These are phyloP conservation scores for Trididemnum clinides DNA, from an alignment of 23 tunicate genomes.

Conservation along the genomic window DNA sequence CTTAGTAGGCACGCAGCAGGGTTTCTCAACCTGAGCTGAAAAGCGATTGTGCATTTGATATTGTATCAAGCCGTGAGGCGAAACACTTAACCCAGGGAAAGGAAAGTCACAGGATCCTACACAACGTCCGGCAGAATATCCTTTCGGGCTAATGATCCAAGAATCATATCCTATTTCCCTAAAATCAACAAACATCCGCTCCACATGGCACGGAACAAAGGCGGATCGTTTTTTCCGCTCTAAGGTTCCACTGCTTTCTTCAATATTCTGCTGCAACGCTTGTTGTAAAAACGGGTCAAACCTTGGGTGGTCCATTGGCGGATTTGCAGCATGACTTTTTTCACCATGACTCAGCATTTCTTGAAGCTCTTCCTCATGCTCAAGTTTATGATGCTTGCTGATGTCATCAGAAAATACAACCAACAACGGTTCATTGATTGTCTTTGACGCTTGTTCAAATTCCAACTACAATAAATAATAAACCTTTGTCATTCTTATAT, in stretches of 20 bases:
- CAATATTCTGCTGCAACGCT: background rate
- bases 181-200: constrained; percentile 74
- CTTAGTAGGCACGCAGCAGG: constrained; percentile 90
- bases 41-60: constrained; percentile 36
- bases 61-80: constrained; percentile 69
- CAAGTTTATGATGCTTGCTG: constrained; percentile 32
- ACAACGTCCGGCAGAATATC: constrained; percentile 81
- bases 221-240: constrained; percentile 14
- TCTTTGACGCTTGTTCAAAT: constrained; percentile 48
- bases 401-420: constrained; percentile 70
- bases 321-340: background rate
- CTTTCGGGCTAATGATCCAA: constrained; percentile 48
- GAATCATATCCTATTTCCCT: constrained; percentile 52
- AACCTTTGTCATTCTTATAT: no score
- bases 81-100: constrained; percentile 12
- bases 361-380: constrained; percentile 17
- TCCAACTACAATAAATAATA: constrained; percentile 59
- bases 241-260: background rate
- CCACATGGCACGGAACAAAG: constrained; percentile 52
- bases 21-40: constrained; percentile 10
- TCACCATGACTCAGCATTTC: constrained; percentile 8
- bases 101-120: constrained; percentile 74
- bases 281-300: background rate
- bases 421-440: constrained; percentile 67
- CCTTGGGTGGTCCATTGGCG: background rate